phyloP scores from a whole-genome alignment of 2,797 vertebrate genomes.

The Catamblyrhynchus diadema region DNA sequence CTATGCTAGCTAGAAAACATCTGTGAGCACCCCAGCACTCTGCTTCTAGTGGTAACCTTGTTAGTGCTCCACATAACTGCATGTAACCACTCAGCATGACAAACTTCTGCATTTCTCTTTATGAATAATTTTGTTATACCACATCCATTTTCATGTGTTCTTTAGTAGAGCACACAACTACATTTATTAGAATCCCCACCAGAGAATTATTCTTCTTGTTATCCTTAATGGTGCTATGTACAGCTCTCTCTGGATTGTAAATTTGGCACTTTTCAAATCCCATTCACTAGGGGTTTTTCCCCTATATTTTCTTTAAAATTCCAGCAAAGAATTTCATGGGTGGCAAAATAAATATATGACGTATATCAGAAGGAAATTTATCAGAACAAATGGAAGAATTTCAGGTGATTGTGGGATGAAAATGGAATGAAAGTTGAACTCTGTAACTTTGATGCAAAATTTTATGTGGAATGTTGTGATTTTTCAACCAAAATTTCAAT shows the following conservation, averaged over 20 bases:
- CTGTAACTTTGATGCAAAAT: neutral
- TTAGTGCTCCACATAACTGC: constrained; percentile 76
- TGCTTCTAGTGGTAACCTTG: constrained; percentile 74
- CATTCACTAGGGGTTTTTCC: neutral
- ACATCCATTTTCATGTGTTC: constrained; percentile 79
- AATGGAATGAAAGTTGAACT: neutral
- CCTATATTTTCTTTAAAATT: constrained; percentile 61
- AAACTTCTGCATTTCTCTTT: constrained; percentile 77
- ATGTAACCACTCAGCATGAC: constrained; percentile 78
- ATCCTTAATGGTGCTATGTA: constrained; percentile 70
- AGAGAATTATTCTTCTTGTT: constrained; percentile 77
- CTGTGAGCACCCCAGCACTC: constrained; percentile 68
- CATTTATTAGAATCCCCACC: constrained; percentile 76
- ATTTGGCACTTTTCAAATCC: constrained; percentile 61
- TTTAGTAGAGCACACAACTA: constrained; percentile 76
- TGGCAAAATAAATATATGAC: constrained; percentile 51
- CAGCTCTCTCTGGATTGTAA: constrained; percentile 67
- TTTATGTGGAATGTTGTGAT: neutral
- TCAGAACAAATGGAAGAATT: neutral
- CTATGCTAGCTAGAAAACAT: constrained; percentile 71
- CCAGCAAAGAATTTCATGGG: constrained; percentile 61
- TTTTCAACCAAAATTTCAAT: neutral
- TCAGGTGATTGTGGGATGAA: neutral
- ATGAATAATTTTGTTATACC: constrained; percentile 85
- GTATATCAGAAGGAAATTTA: neutral